phyloP scores from a whole-genome alignment of 64 coral and sea anemone genomes.

The Porites lutea region DNA sequence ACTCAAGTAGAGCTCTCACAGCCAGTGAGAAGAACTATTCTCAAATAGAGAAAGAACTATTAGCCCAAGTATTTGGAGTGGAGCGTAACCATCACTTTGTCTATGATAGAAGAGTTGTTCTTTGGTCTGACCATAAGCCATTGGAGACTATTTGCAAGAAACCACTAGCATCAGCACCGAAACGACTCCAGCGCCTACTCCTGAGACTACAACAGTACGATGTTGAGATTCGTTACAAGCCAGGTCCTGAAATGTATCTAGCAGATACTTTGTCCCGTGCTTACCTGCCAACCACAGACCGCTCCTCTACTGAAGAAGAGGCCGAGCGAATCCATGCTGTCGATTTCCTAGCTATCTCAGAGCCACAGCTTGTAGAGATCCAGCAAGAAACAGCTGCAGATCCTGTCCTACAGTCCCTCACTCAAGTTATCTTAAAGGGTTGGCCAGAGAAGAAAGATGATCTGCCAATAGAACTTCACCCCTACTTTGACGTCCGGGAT shows the following conservation, averaged over 20 bases:
- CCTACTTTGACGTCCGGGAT: constrained; percentile 13
- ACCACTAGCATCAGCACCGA: constrained; percentile 1
- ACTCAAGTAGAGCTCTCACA: not conserved
- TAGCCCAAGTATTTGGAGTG: constrained; percentile 24
- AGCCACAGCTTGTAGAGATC: constrained; percentile 3
- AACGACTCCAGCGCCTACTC: constrained; percentile 17
- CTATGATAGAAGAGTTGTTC: not conserved
- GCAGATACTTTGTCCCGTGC: constrained; percentile 11
- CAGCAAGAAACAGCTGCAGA: constrained; percentile 22
- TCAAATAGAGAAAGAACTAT: constrained; percentile 42
- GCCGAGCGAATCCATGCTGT: not conserved
- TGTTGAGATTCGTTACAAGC: not conserved
- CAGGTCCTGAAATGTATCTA: not conserved
- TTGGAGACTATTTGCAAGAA: constrained; percentile 8
- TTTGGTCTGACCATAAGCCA: constrained; percentile 7
- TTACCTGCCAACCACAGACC: too few species aligned
- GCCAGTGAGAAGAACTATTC: not conserved
- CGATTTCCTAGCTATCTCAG: not conserved
- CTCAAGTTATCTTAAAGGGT: not conserved
- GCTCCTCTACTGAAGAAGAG: not conserved
- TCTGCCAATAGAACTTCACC: not conserved
- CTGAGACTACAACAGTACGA: constrained; percentile 33
- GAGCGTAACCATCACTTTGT: not conserved
- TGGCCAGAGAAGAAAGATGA: not conserved
- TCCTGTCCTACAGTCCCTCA: not conserved